A percentile compares a stretch with the other conserved stretches of the same genome.
Evolutionary conservation across 2,113 vertebrate genomes (phyloP).

Genomic region (Aphelocoma coerulescens): DNA sequence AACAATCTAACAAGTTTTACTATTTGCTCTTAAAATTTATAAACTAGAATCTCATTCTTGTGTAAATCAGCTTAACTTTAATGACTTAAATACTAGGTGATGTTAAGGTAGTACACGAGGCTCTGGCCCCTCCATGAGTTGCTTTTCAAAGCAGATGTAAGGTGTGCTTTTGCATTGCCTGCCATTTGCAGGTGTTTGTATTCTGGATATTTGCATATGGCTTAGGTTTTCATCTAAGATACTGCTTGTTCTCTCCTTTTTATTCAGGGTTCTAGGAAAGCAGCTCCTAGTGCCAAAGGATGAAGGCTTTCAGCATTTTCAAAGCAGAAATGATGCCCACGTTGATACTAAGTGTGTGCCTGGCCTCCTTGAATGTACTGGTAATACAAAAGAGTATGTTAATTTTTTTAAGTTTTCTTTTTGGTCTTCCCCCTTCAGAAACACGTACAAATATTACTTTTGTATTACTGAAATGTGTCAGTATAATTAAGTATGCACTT

Average conservation of each 20-base stretch:
- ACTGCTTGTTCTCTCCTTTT: background rate
- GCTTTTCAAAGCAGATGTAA: background rate
- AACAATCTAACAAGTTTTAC: background rate
- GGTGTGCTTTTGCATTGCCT: background rate
- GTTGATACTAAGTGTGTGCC: background rate
- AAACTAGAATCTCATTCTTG: background rate
- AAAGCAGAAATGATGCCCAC: constrained; percentile 12
- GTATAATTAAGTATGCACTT: background rate
- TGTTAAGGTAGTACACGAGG: background rate
- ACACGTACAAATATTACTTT: background rate
- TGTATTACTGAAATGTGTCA: background rate
- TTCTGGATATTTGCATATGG: background rate
- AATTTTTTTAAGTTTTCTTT: background rate
- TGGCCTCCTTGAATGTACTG: constrained; percentile 1
- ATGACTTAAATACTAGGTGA: background rate
- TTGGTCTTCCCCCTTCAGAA: background rate
- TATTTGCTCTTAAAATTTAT: background rate
- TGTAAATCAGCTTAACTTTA: background rate
- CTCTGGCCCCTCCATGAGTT: background rate
- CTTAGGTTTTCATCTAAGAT: background rate
- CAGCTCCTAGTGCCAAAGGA: constrained; percentile 75
- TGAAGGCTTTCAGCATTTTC: constrained; percentile 79
- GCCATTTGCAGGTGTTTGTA: background rate
- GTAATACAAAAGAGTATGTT: constrained; percentile 72
- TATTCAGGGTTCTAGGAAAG: constrained; percentile 76